A percentile compares a stretch with the other conserved stretches of the same genome.
Conservation (phyloP, 2,797 vertebrate species). For the Peromyscus nudipes region DNA sequence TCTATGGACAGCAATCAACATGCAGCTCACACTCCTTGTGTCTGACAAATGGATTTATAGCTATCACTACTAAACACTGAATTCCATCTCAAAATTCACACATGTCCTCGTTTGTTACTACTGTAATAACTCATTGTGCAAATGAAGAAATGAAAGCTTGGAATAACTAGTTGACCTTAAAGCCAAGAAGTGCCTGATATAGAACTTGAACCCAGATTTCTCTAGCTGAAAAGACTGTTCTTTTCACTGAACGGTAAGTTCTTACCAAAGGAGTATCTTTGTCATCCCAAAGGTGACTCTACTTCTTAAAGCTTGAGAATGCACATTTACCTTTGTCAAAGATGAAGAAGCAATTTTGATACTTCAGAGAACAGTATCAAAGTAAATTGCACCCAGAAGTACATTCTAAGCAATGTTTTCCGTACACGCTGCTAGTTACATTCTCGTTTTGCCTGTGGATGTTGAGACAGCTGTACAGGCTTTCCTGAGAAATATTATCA, state of each 20-base stretch:
- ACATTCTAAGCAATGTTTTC: slow-evolving; percentile 85
- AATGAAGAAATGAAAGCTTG: background rate
- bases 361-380: slow-evolving; percentile 84
- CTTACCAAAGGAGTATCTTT: slow-evolving; percentile 18
- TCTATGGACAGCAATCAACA: background rate
- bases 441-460: slow-evolving; percentile 78
- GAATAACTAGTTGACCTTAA: background rate
- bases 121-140: background rate
- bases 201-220: background rate
- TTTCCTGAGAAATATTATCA: slow-evolving; percentile 85
- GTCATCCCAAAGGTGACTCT: background rate
- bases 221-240: background rate
- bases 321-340: slow-evolving; percentile 81
- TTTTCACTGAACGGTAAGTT: background rate
- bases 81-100: background rate
- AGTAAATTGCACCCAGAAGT: slow-evolving; percentile 86
- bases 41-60: background rate
- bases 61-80: background rate
- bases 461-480: slow-evolving; percentile 75
- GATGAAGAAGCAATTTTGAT: slow-evolving; percentile 83
- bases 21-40: background rate
- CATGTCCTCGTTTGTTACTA: background rate
- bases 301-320: slow-evolving; percentile 59
- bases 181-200: background rate
- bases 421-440: slow-evolving; percentile 80